These are phyloP conservation scores for Dicycla oo DNA, from an alignment of 2,888 invertebrate genomes.

Conservation along the genomic window DNA sequence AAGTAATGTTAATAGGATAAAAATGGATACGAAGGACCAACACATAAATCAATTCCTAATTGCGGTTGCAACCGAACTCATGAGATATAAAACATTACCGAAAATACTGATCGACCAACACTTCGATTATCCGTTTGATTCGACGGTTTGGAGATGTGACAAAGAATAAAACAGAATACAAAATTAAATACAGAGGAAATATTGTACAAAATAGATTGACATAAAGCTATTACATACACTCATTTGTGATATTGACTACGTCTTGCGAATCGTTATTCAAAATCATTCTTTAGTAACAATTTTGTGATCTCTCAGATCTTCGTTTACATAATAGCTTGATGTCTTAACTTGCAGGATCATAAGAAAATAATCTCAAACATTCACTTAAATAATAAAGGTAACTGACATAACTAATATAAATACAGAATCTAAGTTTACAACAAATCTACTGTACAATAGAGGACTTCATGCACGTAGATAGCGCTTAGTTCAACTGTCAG, in stretches of 20 bases:
- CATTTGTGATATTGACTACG: slow-evolving; percentile 15
- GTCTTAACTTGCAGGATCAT: slow-evolving; percentile 14
- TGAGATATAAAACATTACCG: slow-evolving; percentile 66
- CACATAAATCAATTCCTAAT: slow-evolving; percentile 77
- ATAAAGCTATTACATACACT: slow-evolving; percentile 32
- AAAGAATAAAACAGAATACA: slow-evolving; percentile 19
- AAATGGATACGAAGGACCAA: slow-evolving; percentile 80
- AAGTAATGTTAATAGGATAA: slow-evolving; percentile 76
- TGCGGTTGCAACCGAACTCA: slow-evolving; percentile 78
- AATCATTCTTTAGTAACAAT: slow-evolving; percentile 22
- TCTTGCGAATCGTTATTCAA: slow-evolving; percentile 8
- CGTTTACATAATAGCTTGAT: slow-evolving; percentile 35
- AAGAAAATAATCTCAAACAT: slow-evolving; percentile 19
- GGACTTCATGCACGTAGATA: slow-evolving; percentile 5
- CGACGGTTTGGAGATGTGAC: slow-evolving; percentile 64
- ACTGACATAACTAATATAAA: slow-evolving; percentile 18
- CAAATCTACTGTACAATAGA: slow-evolving; percentile 10
- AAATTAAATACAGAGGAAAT: background rate
- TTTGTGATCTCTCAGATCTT: slow-evolving; percentile 40
- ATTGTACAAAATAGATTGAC: slow-evolving; percentile 6
- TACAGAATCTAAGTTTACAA: slow-evolving; percentile 16
- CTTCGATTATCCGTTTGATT: slow-evolving; percentile 71
- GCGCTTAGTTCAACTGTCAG: background rate
- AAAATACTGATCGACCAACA: slow-evolving; percentile 70
- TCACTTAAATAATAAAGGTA: slow-evolving; percentile 49